Evolutionary conservation across 1,140 invertebrate genomes (phyloP).

Genomic region (Drosophila willistoni): DNA sequence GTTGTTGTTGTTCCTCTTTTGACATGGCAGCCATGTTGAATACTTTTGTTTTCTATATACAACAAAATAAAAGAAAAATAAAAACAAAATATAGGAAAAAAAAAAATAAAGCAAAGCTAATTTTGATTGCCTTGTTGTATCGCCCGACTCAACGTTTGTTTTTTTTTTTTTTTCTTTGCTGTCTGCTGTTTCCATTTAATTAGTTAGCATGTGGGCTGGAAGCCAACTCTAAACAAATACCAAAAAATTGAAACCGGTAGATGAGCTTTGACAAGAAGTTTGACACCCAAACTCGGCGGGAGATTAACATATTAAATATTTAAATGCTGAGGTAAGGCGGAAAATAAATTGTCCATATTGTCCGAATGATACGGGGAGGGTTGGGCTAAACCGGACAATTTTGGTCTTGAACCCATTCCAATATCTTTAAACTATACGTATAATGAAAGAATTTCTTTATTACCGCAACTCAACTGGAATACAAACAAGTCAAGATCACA

Average conservation of each 20-base stretch:
- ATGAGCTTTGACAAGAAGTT: conserved; percentile 18
- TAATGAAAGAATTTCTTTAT: too few relatives aligned
- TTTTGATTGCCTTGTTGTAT: conserved; percentile 41
- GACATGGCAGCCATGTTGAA: conserved; percentile 75
- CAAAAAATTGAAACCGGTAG: conserved; percentile 43
- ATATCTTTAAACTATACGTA: too few relatives aligned
- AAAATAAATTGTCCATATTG: neutral
- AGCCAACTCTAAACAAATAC: conserved; percentile 4
- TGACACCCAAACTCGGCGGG: conserved; percentile 14
- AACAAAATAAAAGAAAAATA: conserved; percentile 41
- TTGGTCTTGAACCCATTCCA: too few relatives aligned
- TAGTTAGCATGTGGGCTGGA: conserved; percentile 45
- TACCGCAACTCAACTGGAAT: too few relatives aligned
- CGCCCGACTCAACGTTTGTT: neutral
- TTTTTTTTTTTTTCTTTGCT: conserved; percentile 25
- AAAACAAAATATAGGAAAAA: conserved; percentile 3
- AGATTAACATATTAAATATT: conserved; percentile 32
- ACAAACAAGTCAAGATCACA: too few relatives aligned
- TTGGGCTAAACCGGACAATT: too few relatives aligned
- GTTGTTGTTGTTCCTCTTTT: conserved; percentile 26
- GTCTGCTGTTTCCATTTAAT: conserved; percentile 56
- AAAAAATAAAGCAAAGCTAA: conserved; percentile 46
- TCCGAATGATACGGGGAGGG: neutral
- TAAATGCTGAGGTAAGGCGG: neutral
- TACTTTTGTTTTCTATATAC: conserved; percentile 77